Base-by-base conservation (phyloP, 2,888 invertebrate species). In the Euphydryas editha region DNA sequence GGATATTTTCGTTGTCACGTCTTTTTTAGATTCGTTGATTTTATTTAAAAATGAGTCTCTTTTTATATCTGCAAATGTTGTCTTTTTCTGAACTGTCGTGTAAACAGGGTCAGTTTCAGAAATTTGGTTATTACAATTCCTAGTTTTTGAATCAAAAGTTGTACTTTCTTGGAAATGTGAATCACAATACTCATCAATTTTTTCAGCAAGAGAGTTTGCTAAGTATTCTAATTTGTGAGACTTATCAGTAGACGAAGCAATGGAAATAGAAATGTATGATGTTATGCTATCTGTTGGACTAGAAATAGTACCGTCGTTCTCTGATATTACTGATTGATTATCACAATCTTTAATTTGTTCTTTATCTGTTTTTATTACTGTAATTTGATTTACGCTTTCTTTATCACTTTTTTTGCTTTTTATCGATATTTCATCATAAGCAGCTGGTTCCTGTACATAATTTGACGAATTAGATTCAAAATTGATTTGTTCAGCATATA, bases 111-210 rank as follows among this genome's bases (percentile, higher is more conserved):
- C 92, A 57, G 76, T 79, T 55, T 87, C 87, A 56, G 79, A 78
- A 74, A 81, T 81, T 65, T 74, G 69, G 62, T 78, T 82, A 70
- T 86, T 88, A 56, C 80, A 82, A 65, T 77, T 77, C 60, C 79
- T 72, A 51, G 81, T 83, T 61, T 82, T 80, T 59, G 85, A 86
- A 69, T 82, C 78, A 47, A 83, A 73, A 8, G 87, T 86, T 67
- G 72, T 75, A 71, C 83, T 86, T 74, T 92, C 90, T 75, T 85
- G 86, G 72, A 86, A 89, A 77, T 92, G 90, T 37, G 88, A 86
- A 74, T 93, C 93, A 74, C 93, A 93, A 76, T 93, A 93, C 78
- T 93, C 93, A 71, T 93, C 93, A 71, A 93, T 93, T 81, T 93
- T 93, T 76, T 93, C 92, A 62, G 93, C 93, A 61, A 93, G 78